phyloP scores from a whole-genome alignment of 2,797 vertebrate genomes.

The Myoxocephalus aenaeus region DNA sequence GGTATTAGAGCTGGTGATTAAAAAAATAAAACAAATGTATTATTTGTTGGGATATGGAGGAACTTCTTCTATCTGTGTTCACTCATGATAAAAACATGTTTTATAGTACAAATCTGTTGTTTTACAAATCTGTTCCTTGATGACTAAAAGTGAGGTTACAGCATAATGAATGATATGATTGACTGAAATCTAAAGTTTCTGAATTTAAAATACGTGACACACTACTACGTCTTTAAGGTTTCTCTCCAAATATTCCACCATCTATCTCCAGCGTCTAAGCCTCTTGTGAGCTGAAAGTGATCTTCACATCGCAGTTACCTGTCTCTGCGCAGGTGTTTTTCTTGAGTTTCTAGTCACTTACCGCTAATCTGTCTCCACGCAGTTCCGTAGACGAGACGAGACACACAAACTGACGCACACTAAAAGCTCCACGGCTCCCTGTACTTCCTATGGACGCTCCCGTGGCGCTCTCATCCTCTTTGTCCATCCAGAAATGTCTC shows the following conservation, averaged over 20 bases:
- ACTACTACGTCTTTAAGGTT: neutral
- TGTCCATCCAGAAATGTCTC: conserved; percentile 49
- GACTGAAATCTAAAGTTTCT: conserved; percentile 10
- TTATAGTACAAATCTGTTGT: conserved; percentile 1
- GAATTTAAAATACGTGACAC: conserved; percentile 5
- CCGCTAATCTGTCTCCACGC: conserved; percentile 54
- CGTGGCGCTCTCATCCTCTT: conserved; percentile 63
- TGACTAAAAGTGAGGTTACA: neutral
- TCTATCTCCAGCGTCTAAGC: neutral
- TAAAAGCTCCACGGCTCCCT: conserved; percentile 23
- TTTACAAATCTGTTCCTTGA: conserved; percentile 8
- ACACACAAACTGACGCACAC: conserved; percentile 49
- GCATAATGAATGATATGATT: conserved; percentile 4
- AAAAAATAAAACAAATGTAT: neutral
- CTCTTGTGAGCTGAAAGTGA: conserved; percentile 13
- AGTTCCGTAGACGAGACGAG: conserved; percentile 31
- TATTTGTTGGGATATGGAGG: neutral
- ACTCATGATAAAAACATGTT: neutral
- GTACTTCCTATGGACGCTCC: conserved; percentile 44
- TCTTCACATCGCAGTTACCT: conserved; percentile 39
- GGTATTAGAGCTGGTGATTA: conserved; percentile 22
- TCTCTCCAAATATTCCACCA: neutral
- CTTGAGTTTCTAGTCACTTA: conserved; percentile 57
- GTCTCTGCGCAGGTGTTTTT: conserved; percentile 68
- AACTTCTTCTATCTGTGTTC: neutral